Base-by-base conservation (phyloP, 2,113 vertebrate species). In the Actinemys pallida region DNA sequence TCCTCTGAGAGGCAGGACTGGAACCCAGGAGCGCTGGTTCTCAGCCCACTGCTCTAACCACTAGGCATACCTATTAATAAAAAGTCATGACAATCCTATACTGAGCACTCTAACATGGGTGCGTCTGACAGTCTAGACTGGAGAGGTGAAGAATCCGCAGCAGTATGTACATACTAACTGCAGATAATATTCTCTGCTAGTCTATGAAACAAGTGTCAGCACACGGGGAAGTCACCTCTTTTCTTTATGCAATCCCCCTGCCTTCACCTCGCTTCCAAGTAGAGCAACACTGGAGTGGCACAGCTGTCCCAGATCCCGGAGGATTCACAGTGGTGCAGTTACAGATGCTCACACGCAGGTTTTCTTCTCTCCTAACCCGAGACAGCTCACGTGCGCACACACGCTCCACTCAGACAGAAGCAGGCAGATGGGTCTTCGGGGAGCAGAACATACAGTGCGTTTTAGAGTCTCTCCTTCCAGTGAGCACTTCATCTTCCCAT, bases 331-430 rank as follows among this genome's bases (percentile, higher is more conserved):
- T 19, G 52, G 56, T 13, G 65, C 52, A 24, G 42, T 76, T 57
- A 84, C 45, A 17, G 94, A 80, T 82, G 91, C 84, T 83, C 25
- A 5, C 2, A 42, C 53, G 39, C 83, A 56, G 1, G 4, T 80
- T 88, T 83, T 31, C 29, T 52, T 49, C 75, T 0, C 79, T 3
- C 0, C 87, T 59, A 3, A 4, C 19, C 94, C 94, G 25, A 83
- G 72, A 59, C 24, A 92, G 94, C 97, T 56, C 84, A 93, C 94
- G 3, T 62, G 27, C 79, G 2, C 0, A 16, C 90, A 81, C 83
- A 93, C 89, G 87, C 81, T 94, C 86, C 1, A 94, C 96, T 94
- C 47, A 91, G 91, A 86, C 88, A 31, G 13, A 90, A 8, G 29
- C 90, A 94, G n/a, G 14, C 3, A 52, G 7, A 19, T 3, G 8